Evolutionary conservation across 2,113 vertebrate genomes (phyloP).

Genomic region (Indicator indicator): DNA sequence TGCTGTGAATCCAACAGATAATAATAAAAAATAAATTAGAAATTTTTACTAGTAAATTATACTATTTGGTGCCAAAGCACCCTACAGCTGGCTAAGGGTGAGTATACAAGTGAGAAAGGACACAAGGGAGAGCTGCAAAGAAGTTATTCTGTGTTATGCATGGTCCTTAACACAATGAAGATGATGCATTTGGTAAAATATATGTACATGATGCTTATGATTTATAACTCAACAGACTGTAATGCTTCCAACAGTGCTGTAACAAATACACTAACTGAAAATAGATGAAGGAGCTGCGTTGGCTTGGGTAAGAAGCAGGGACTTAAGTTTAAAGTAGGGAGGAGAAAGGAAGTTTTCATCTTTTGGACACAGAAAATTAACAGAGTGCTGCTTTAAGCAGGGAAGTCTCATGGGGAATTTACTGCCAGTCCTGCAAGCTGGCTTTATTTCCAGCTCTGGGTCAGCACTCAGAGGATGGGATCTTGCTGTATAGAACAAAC

Average conservation of each 20-base stretch:
- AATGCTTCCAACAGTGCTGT: not conserved
- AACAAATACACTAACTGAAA: not conserved
- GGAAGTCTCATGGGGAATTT: not conserved
- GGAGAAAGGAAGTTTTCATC: not conserved
- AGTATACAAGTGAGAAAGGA: not conserved
- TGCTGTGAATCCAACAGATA: not conserved
- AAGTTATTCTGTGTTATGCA: not conserved
- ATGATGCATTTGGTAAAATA: not conserved
- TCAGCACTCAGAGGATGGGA: not conserved
- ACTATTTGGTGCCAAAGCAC: not conserved
- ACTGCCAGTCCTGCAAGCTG: not conserved
- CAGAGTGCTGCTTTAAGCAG: not conserved
- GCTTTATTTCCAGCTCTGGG: conserved; percentile 31
- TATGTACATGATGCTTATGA: not conserved
- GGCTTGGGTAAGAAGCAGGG: not conserved
- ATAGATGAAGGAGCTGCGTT: not conserved
- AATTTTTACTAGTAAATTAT: not conserved
- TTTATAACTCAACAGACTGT: not conserved
- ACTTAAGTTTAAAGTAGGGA: not conserved
- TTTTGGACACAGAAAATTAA: not conserved
- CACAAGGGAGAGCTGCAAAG: not conserved
- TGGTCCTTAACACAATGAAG: not conserved
- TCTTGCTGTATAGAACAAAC: not conserved
- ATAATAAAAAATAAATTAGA: not conserved
- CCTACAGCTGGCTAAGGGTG: not conserved